A percentile compares a stretch with the other conserved stretches of the same genome.
Evolutionary conservation across 2,888 invertebrate genomes (phyloP).

Genomic region (Dastarcus helophoroides): DNA sequence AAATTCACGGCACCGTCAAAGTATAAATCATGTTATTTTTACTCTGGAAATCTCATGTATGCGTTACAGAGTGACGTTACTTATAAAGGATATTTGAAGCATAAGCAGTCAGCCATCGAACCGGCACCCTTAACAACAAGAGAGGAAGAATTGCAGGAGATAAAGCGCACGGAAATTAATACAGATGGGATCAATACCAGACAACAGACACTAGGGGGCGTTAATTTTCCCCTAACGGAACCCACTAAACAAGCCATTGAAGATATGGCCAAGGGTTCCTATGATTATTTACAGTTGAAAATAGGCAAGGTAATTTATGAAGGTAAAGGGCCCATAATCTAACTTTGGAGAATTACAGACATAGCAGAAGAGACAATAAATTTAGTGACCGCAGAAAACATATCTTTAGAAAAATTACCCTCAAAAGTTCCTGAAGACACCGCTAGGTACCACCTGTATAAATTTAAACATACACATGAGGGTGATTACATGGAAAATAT

Average conservation of each 20-base stretch:
- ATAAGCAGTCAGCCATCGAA: conserved; percentile 63
- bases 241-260: conserved; percentile 64
- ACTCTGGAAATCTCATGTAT: neutral
- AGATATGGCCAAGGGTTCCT: conserved; percentile 59
- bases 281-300: conserved; percentile 83
- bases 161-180: conserved; percentile 55
- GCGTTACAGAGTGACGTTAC: conserved; percentile 60
- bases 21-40: no score
- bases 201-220: conserved; percentile 83
- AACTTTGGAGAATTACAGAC: conserved; percentile 41
- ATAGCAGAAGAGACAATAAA: conserved; percentile 80
- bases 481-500: conserved; percentile 79
- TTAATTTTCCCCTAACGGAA: conserved; percentile 79
- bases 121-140: conserved; percentile 84
- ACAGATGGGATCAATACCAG: conserved; percentile 71
- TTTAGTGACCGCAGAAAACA: conserved; percentile 60
- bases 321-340: conserved; percentile 2
- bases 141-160: conserved; percentile 73
- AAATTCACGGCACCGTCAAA: conserved; percentile 76
- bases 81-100: conserved; percentile 68
- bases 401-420: conserved; percentile 57
- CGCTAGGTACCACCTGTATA: conserved; percentile 85
- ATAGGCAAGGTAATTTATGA: conserved; percentile 46
- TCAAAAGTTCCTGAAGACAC: conserved; percentile 71
- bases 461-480: conserved; percentile 86